Evolutionary conservation across 1,140 invertebrate genomes (phyloP), one percentile per base, ranked within the genome.

Genomic region (Adelges cooleyi): DNA sequence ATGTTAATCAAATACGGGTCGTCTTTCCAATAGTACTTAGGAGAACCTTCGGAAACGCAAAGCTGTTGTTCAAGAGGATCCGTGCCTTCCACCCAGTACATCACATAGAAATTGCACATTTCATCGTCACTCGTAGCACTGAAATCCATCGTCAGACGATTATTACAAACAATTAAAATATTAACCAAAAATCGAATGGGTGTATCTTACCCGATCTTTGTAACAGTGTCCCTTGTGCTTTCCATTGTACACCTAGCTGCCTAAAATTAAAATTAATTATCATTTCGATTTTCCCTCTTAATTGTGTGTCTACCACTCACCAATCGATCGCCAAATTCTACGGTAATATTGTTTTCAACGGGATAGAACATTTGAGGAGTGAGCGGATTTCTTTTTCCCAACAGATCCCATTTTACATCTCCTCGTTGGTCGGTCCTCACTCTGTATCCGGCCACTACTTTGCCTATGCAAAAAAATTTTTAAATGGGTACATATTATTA

Each of bases 21-120:
- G 20, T 76, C 71, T 22, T 74, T 74, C 92, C 92, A 96, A 71
- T 84, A 85, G 72, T 89, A 95, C 67, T 75, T 74, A 0, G 92
- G 92, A 15, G 92, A 87, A 17, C 91, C 92, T 48, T 72, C 71
- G 33, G 84, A 85, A 73, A 92, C 94, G 73, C 93, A 97, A 72
- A 90, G 90, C 74, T 93, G 91, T 72, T 82, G 82, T 0, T 84
- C 72, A 1, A 95, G 76, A 0, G 89, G 86, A 38, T 83, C 79
- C n/a, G 80, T 82, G n/a, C 85, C 80, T 25, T 92, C 82, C 1
- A 94, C 90, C 77, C 92, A 99, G 76, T 97, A 98, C 93, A 99
- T 97, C 18, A 99, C 75, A 77, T 99, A 99, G 75, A 99, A 98
- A 77, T 99, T 99, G 79, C 96, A 99, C 96, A 99, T 99, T 78